phyloP scores from a whole-genome alignment of 1,140 invertebrate species.

The Ganaspis sp. region DNA sequence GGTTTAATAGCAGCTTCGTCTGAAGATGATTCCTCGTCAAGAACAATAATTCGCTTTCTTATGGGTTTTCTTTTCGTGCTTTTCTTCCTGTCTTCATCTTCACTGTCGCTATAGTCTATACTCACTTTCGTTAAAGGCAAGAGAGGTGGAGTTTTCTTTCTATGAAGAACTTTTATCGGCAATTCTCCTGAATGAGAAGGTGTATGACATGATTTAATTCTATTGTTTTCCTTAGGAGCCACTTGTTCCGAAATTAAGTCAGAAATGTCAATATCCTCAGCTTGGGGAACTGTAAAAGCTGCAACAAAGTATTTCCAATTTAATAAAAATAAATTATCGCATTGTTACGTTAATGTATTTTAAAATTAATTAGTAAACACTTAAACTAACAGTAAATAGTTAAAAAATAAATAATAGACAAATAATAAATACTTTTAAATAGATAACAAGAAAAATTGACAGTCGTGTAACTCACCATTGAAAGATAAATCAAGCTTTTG shows the following conservation, averaged over 20 bases:
- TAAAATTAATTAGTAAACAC: too few species aligned
- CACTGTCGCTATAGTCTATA: constrained; percentile 48
- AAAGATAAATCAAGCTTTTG: not conserved
- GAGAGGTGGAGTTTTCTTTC: constrained; percentile 48
- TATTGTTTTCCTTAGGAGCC: not conserved
- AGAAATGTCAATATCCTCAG: constrained; percentile 46
- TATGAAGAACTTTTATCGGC: constrained; percentile 36
- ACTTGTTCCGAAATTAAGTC: constrained; percentile 21
- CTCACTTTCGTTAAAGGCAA: constrained; percentile 49
- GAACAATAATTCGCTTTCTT: not conserved
- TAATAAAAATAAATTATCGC: constrained; percentile 1
- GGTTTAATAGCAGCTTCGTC: not conserved
- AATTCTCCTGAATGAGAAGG: constrained; percentile 35
- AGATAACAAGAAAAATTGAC: too few species aligned
- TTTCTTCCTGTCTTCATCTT: constrained; percentile 31
- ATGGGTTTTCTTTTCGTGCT: not conserved
- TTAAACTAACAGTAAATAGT: too few species aligned
- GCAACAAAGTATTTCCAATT: constrained; percentile 39
- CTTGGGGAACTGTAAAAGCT: constrained; percentile 54
- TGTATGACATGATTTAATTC: constrained; percentile 43
- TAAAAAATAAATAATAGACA: too few species aligned
- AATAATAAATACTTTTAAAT: too few species aligned
- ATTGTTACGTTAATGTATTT: too few species aligned
- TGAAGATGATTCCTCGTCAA: not conserved
- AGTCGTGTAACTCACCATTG: not conserved